Evolutionary conservation across 2,797 vertebrate species (phyloP), one percentile per base, ranked within the genome.

Genomic region (Furcifer pardalis): DNA sequence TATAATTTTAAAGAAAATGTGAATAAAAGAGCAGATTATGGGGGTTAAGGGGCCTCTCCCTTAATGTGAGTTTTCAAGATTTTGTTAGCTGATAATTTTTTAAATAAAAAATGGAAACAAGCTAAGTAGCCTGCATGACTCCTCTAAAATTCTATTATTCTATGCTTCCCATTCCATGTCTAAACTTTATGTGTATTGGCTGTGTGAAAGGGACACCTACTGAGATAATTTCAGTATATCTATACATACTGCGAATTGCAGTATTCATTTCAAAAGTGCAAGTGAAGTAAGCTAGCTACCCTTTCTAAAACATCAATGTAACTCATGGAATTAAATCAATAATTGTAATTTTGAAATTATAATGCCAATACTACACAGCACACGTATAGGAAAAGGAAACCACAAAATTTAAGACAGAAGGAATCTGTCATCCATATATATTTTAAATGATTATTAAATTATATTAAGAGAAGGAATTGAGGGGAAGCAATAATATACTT

Each of bases 181-280:
- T 83, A 21, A 8, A 40, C 30, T 83, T 32, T 56, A 32, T 68
- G 46, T 49, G 23, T 1, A 23, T 30, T 65, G 75, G 44, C 8
- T 52, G 9, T 82, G 37, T 52, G 63, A 66, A 42, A 37, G 52
- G 32, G 17, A 6, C 4, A 40, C 15, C 32, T 79, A 15, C n/a
- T 72, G 13, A 23, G 80, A 81, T 83, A 71, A 59, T 25, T 44
- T 23, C 35, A 82, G 32, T 71, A 37, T 46, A 79, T 83, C 44
- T 0, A 12, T 42, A 10, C 8, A 35, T 79, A 60, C 69, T 77
- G 77, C 27, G 52, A 27, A 27, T 42, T 72, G n/a, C 49, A 3
- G n/a, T 32, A 27, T 62, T 62, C 42, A 27, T 62, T 21, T 40
- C 23, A 59, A 35, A n/a, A 75, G 75, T 30, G 37, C 15, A 35